phyloP scores from a whole-genome alignment of 2,888 invertebrate species.

The Vanessa cardui region DNA sequence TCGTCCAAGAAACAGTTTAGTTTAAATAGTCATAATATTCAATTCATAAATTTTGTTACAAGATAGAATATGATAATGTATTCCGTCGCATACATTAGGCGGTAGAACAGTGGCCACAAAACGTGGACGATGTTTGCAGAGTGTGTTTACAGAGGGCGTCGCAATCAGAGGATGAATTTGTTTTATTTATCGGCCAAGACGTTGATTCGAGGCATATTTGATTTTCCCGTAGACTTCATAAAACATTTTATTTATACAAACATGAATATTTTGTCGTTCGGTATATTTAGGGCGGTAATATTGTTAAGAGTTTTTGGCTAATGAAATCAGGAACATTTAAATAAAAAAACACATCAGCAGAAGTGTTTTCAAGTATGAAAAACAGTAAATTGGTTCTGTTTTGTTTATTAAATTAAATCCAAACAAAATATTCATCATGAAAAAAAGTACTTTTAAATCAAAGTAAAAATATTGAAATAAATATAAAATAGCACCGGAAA shows the following conservation, averaged over 20 bases:
- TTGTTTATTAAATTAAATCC: too few relatives aligned
- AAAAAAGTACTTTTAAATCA: too few relatives aligned
- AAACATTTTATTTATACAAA: conserved; percentile 8
- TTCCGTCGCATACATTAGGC: conserved; percentile 34
- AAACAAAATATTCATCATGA: too few relatives aligned
- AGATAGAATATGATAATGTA: conserved; percentile 35
- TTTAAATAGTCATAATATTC: conserved; percentile 6
- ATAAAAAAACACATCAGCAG: too few relatives aligned
- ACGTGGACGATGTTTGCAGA: conserved; percentile 31
- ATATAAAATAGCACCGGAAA: too few relatives aligned
- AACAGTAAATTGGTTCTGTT: too few relatives aligned
- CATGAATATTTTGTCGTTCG: conserved; percentile 5
- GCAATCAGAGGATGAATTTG: conserved; percentile 42
- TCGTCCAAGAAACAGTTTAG: background rate
- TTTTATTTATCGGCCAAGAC: conserved; percentile 43
- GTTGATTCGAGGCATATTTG: conserved; percentile 40
- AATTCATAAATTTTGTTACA: conserved; percentile 17
- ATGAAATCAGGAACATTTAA: too few relatives aligned
- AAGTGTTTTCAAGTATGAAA: too few relatives aligned
- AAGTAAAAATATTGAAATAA: too few relatives aligned
- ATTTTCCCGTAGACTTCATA: background rate
- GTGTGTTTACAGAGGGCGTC: conserved; percentile 27
- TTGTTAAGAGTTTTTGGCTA: too few relatives aligned
- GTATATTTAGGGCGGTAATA: background rate
- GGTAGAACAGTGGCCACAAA: conserved; percentile 22